phyloP scores from a whole-genome alignment of 2,113 vertebrate genomes.

The Gallinago paraguaiae region DNA sequence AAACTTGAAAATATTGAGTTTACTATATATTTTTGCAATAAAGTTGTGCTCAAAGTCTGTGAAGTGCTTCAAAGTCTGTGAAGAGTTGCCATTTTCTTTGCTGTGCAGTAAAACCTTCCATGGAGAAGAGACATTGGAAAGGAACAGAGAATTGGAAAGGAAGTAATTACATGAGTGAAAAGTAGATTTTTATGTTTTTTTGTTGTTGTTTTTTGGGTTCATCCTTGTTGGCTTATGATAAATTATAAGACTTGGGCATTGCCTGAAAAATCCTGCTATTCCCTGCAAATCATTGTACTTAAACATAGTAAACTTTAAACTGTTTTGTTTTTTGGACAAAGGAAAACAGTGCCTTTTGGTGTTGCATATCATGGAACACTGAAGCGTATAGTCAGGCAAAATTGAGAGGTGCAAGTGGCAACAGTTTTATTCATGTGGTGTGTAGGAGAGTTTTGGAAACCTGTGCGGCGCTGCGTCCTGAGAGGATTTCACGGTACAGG shows the following conservation, averaged over 20 bases:
- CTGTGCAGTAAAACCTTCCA: conserved; percentile 47
- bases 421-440: conserved; percentile 74
- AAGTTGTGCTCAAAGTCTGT: conserved; percentile 57
- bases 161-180: conserved; percentile 33
- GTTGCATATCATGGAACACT: conserved; percentile 73
- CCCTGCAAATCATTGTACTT: conserved; percentile 75
- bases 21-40: conserved; percentile 67
- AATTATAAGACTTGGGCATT: conserved; percentile 41
- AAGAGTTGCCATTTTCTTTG: conserved; percentile 68
- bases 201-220: neutral
- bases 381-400: conserved; percentile 69
- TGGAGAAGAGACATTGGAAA: neutral
- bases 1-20: conserved; percentile 58
- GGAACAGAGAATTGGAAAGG: conserved; percentile 50
- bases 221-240: conserved; percentile 48
- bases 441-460: conserved; percentile 69
- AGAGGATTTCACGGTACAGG: conserved; percentile 67
- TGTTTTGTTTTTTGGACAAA: conserved; percentile 28
- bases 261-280: conserved; percentile 65
- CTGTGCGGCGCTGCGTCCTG: conserved; percentile 62
- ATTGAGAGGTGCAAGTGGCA: conserved; percentile 76
- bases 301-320: conserved; percentile 59
- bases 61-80: conserved; percentile 60
- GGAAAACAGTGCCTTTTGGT: conserved; percentile 74
- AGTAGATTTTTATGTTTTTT: conserved; percentile 13